A percentile compares a stretch with the other conserved stretches of the same genome.
phyloP scores from a whole-genome alignment of 2,797 vertebrate species.

The Nyctibius grandis region DNA sequence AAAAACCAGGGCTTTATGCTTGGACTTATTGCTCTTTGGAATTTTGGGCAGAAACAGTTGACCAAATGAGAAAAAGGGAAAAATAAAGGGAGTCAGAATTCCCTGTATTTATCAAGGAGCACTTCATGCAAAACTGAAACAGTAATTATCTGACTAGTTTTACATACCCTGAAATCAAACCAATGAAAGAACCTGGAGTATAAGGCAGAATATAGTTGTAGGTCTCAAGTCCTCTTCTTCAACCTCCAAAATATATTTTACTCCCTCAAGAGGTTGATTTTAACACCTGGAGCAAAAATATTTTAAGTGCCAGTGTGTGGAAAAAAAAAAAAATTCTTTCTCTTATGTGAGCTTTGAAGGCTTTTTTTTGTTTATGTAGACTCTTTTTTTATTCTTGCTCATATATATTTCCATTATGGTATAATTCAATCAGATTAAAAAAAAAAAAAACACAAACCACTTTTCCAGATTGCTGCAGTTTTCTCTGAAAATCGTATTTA shows the following conservation, averaged over 20 bases:
- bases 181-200: not conserved
- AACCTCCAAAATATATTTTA: not conserved
- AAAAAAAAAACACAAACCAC: fast-evolving
- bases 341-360: not conserved
- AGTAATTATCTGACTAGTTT: not conserved
- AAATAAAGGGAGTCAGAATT: not conserved
- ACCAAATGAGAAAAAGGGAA: not conserved
- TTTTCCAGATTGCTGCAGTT: not conserved
- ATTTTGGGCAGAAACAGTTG: not conserved
- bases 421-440: not conserved
- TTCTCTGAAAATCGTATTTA: not conserved
- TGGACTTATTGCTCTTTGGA: not conserved
- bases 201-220: not conserved
- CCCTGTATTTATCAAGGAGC: not conserved
- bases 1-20: not conserved
- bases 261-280: not conserved
- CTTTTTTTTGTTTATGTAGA: not conserved
- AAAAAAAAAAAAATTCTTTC: not conserved
- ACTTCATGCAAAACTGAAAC: not conserved
- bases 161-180: not conserved
- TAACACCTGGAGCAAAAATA: not conserved
- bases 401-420: not conserved
- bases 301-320: not conserved
- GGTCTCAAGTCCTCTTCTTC: not conserved
- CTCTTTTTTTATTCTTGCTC: not conserved